Base-by-base conservation (phyloP, 1,140 invertebrate species). In the Phymorhynchus buccinoides region DNA sequence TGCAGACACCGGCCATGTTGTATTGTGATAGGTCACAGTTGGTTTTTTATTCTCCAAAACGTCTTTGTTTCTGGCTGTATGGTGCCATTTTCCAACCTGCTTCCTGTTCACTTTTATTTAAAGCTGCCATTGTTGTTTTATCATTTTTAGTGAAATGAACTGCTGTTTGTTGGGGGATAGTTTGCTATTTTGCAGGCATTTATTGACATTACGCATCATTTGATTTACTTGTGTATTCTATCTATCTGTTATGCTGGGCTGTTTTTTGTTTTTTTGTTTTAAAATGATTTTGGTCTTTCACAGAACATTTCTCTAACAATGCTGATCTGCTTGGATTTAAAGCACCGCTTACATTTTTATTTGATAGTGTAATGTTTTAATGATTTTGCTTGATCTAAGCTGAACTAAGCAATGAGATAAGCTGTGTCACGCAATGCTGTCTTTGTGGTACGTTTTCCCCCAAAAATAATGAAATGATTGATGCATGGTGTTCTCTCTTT, bases 1-100 rank as follows among this genome's bases (percentile, higher is more conserved):
- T 73, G 71, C 71, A 73, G 71, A 18, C 22, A 39, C 12, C 1
- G 4, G 1, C 7, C 6, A 14, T 35, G 16, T 27, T 62, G 56
- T 62, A 22, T 62, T 62, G 56, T 62, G 56, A 62, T 62, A 62
- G 56, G n/a, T 27, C n/a, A 62, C 56, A 62, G 56, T 62, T 62
- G n/a, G n/a, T n/a, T n/a, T n/a, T n/a, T n/a, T n/a, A n/a, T 48
- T 48, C 7, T 62, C 18, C 56, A 62, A 62, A 62, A 6, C n/a
- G n/a, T 48, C 44, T 62, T 62, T 22, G n/a, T 27, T 62, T 27
- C 12, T 62, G 12, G 56, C 56, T 4, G 22, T 62, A 18, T 62
- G 22, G 56, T 4, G 14, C 12, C 4, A 27, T 62, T 62, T 62
- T 62, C 3, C 27, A 14, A 14, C 27, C 18, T 62, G 12, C 12